A percentile compares a stretch with the other conserved stretches of the same genome.
Conservation (phyloP, 2,113 vertebrate genomes). For the Oreochromis spilurus region DNA sequence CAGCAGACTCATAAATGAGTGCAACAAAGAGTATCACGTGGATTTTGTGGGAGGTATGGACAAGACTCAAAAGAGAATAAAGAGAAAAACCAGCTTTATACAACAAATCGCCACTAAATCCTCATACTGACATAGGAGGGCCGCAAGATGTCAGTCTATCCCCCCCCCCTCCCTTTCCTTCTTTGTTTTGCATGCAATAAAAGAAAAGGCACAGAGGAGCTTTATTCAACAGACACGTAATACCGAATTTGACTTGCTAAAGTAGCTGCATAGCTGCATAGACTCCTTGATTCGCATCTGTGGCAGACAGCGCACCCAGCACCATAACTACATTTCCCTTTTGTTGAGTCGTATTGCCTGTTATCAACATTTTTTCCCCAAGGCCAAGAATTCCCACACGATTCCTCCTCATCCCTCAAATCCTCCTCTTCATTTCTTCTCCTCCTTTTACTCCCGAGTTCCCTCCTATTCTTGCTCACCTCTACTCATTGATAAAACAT, state of each 20-base stretch:
- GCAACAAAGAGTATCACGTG: neutral
- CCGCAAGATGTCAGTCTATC: neutral
- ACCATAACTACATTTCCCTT: neutral
- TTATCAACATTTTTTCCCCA: neutral
- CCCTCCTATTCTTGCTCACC: conserved; percentile 9
- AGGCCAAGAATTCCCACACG: neutral
- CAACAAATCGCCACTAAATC: neutral
- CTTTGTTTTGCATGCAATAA: neutral
- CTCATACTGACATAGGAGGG: neutral
- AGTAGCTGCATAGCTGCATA: neutral
- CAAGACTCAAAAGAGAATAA: neutral
- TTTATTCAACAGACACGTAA: neutral
- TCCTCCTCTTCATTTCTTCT: neutral
- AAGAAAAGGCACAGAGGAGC: neutral
- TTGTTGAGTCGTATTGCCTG: neutral
- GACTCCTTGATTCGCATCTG: neutral
- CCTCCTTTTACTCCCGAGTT: neutral
- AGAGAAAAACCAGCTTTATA: neutral
- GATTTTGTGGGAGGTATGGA: neutral
- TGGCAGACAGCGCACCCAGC: neutral
- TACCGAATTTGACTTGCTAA: neutral
- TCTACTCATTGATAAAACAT: conserved; percentile 34
- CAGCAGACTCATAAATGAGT: neutral
- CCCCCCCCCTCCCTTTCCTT: neutral
- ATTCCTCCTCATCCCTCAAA: neutral